Conservation (phyloP, 1,140 invertebrate genomes). For the Aphaenogaster floridana region DNA sequence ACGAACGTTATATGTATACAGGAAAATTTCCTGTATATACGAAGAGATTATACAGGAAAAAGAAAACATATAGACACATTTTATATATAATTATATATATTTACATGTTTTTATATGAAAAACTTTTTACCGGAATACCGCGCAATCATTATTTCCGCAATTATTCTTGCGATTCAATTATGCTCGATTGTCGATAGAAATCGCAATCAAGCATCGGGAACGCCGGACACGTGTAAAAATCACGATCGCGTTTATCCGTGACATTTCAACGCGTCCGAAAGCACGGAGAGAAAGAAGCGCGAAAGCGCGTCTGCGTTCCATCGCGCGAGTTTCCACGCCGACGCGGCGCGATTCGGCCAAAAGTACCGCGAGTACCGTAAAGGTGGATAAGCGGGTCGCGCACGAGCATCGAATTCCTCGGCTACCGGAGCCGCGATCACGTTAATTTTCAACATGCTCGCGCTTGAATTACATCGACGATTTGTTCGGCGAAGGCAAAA, state of each 20-base stretch:
- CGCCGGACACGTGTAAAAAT: not conserved
- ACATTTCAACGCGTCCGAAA: constrained; percentile 19
- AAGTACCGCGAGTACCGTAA: constrained; percentile 70
- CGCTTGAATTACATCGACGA: constrained; percentile 58
- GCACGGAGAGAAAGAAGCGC: not conserved
- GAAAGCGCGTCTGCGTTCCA: constrained; percentile 54
- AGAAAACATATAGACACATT: no score
- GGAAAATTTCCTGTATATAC: no score
- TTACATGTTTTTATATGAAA: no score
- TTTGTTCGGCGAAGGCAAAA: constrained; percentile 40
- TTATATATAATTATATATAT: no score
- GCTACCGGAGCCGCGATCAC: constrained; percentile 32
- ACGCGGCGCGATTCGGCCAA: constrained; percentile 27
- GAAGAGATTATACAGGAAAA: no score
- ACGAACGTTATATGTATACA: no score
- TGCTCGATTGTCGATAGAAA: not conserved
- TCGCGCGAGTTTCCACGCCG: constrained; percentile 62
- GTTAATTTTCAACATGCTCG: constrained; percentile 67
- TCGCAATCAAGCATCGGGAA: not conserved
- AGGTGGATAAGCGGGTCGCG: constrained; percentile 70
- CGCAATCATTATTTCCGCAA: not conserved
- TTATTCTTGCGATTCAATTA: not conserved
- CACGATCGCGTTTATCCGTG: constrained; percentile 13
- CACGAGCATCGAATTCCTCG: constrained; percentile 65
- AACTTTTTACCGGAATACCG: no score